phyloP scores from a whole-genome alignment of 2,797 vertebrate species.

The Hippoglossus hippoglossus region DNA sequence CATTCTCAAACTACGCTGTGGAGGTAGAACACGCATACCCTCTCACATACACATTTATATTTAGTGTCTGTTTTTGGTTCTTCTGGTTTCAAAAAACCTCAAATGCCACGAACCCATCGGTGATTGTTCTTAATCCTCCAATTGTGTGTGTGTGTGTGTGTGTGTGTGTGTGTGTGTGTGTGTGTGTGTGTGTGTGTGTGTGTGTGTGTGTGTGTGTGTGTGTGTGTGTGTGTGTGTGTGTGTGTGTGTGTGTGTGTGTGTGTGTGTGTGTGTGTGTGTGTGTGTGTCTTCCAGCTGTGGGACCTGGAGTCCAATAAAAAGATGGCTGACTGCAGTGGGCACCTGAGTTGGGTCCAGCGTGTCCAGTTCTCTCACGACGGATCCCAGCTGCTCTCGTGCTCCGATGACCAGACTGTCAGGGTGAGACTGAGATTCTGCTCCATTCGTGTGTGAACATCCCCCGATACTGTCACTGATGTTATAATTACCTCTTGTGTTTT shows the following conservation, averaged over 20 bases:
- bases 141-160: background rate
- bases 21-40: conserved; percentile 83
- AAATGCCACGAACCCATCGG: too few relatives aligned
- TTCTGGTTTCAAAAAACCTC: too few relatives aligned
- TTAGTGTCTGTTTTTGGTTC: background rate
- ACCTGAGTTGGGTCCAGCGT: conserved; percentile 95
- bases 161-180: background rate
- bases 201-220: conserved; percentile 27
- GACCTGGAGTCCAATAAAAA: conserved; percentile 89
- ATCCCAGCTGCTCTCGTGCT: conserved; percentile 93
- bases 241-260: background rate
- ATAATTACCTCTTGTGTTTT: background rate
- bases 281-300: conserved; percentile 88
- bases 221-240: background rate
- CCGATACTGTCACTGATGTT: background rate
- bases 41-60: background rate
- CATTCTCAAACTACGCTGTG: conserved; percentile 92
- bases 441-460: background rate
- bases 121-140: too few relatives aligned
- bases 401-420: conserved; percentile 95
- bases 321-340: conserved; percentile 93
- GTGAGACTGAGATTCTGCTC: conserved; percentile 75
- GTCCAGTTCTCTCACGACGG: conserved; percentile 93
- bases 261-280: background rate
- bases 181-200: conserved; percentile 3